Conservation (phyloP, 2,888 invertebrate genomes). For the Stomorhina lunata region DNA sequence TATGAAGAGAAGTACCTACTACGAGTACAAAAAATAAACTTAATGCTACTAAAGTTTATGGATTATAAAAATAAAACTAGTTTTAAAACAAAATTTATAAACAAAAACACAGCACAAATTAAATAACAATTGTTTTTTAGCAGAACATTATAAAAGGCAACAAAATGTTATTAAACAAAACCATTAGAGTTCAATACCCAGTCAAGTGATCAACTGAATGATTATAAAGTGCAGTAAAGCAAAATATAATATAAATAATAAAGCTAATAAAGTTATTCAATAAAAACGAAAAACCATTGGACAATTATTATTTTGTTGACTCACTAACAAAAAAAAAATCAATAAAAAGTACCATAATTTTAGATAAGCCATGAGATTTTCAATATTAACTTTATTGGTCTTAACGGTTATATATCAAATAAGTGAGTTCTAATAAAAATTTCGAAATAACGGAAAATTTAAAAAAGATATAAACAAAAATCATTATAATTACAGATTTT, state of each 20-base stretch:
- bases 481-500: slow-evolving; percentile 2
- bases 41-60: not conserved
- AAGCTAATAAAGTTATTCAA: not conserved
- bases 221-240: slow-evolving; percentile 57
- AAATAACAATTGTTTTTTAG: slow-evolving; percentile 24
- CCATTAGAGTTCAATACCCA: slow-evolving; percentile 53
- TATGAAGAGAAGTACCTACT: slow-evolving; percentile 26
- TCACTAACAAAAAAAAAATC: slow-evolving; percentile 4
- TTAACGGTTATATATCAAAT: not conserved
- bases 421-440: slow-evolving; percentile 17
- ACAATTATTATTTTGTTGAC: slow-evolving; percentile 31
- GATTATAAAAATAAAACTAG: slow-evolving; percentile 36
- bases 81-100: not conserved
- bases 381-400: not conserved
- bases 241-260: not conserved
- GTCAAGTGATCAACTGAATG: no score
- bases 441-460: not conserved
- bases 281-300: not conserved
- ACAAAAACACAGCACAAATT: not conserved
- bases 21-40: not conserved
- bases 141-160: slow-evolving; percentile 58
- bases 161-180: slow-evolving; percentile 41
- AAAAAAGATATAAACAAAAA: not conserved
- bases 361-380: slow-evolving; percentile 16
- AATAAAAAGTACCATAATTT: not conserved